Conservation (phyloP, 2,113 vertebrate species). For the Gracilinanus agilis region DNA sequence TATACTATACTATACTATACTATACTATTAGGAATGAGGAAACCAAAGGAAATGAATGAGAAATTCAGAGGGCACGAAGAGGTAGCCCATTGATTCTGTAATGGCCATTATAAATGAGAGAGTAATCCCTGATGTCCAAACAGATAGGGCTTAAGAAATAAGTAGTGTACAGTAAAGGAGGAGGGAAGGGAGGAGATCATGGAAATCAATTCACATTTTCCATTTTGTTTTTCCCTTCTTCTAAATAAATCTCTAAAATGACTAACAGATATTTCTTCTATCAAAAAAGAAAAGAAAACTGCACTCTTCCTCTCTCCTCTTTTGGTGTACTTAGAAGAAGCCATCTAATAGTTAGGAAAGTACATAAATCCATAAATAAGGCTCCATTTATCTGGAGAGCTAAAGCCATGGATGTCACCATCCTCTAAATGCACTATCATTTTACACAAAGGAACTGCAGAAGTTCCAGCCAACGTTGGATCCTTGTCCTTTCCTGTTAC, state of each 20-base stretch:
- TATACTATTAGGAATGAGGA: not conserved
- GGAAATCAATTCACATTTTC: not conserved
- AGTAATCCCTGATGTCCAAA: not conserved
- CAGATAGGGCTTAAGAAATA: not conserved
- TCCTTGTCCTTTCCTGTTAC: not conserved
- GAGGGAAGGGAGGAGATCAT: not conserved
- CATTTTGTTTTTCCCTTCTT: not conserved
- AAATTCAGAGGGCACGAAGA: not conserved
- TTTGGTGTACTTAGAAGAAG: slow-evolving; percentile 74
- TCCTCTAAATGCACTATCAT: not conserved
- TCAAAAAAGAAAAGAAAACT: slow-evolving; percentile 25
- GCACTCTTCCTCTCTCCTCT: slow-evolving; percentile 55
- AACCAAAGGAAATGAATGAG: not conserved
- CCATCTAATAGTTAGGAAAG: slow-evolving; percentile 79
- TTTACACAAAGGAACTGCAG: not conserved
- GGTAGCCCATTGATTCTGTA: not conserved
- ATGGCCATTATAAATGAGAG: not conserved
- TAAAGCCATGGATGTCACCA: not conserved
- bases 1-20: no score
- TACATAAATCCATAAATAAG: slow-evolving; percentile 80
- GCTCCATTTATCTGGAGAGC: slow-evolving; percentile 65
- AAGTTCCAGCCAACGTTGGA: not conserved
- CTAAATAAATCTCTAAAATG: not conserved
- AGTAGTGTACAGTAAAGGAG: not conserved
- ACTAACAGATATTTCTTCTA: not conserved